Base-by-base conservation (phyloP, 2,113 vertebrate species). In the Eurypyga helias region DNA sequence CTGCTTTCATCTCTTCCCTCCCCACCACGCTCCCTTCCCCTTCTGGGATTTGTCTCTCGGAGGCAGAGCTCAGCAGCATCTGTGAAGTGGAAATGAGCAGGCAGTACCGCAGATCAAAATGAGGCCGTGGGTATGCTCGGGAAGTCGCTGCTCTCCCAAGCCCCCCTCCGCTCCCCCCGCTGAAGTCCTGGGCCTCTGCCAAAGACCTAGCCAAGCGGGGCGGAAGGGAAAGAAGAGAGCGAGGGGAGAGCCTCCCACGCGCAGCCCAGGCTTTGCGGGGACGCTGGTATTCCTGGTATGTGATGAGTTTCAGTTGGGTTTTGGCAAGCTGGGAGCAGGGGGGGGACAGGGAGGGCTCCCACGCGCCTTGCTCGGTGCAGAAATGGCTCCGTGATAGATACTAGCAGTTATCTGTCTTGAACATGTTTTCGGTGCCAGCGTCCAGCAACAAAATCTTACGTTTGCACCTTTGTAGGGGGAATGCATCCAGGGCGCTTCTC, bases 41-140 rank as follows among this genome's bases (percentile, higher is more conserved):
- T 94, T 96, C 98, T 98, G 97, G 98, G 98, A 98, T 97, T 98
- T 97, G 97, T 98, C 96, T 98, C 96, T 97, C 81, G 1, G 38
- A 97, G 96, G 96, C 96, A 92, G 94, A 85, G 97, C 96, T 96
- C 97, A 93, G 97, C 95, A 95, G 97, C 98, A 96, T 94, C 98
- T 98, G 95, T 98, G 98, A 98, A 98, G 98, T 98, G 98, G 98
- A 98, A 98, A 98, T 96, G 97, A 98, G 97, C 91, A 92, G 97
- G 97, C 96, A 94, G 98, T 89, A 98, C 98, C 87, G 95, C 98
- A 98, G 98, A 98, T 98, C 98, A 98, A 98, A 98, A 98, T 96
- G 96, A 98, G 98, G 98, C 98, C 96, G 87, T 97, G 96, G 98
- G 95, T 97, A 93, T 87, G 98, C 98, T 98, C 91, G 70, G 97